Base-by-base conservation (phyloP, 2,797 vertebrate genomes). In the Enoplosus armatus region DNA sequence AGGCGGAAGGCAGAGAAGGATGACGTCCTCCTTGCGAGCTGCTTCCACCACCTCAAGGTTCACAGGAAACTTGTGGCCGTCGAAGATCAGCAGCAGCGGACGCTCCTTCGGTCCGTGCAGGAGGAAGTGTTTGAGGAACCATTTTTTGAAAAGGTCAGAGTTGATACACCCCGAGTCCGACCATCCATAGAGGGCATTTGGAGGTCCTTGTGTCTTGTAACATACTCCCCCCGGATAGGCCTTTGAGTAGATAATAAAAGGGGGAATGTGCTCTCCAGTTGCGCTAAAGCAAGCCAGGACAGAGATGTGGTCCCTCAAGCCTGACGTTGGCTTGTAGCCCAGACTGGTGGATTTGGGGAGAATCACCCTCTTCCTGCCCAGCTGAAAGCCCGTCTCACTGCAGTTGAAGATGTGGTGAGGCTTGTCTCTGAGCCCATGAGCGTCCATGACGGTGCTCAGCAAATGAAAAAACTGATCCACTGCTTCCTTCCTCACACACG, bases 81-180 rank as follows among this genome's bases (percentile, higher is more conserved):
- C 89, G 0, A 94, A 93, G 68, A 94, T 78, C 77, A 94, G 86
- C 75, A 94, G 77, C 67, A 93, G 80, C 0, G 93, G 93, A 9
- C 93, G 92, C 59, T 87, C 87, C 51, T 91, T 90, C 0, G 90
- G 90, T 0, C 81, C 87, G 0, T 85, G 70, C 9, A 69, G 2
- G 0, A 94, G 89, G 53, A 94, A 93, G 68, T 93, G 93, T 55
- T 93, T 92, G 60, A 93, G 92, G 80, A 94, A 94, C 93, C 93
- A 94, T 63, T 92, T 94, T 84, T 90, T 94, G 74, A 93, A 94
- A 62, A 94, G 93, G 47, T 94, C 93, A 1, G 93, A 90, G 78
- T 84, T 94, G 63, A 91, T 9, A 7, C 80, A 87, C 1, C 92
- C 93, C 0, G 84, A 92, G 37, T 92, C 90, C 0, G 93, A 93